Evolutionary conservation across 2,888 invertebrate genomes (phyloP), one percentile per base, ranked within the genome.

Genomic region (Tenthredo notha): DNA sequence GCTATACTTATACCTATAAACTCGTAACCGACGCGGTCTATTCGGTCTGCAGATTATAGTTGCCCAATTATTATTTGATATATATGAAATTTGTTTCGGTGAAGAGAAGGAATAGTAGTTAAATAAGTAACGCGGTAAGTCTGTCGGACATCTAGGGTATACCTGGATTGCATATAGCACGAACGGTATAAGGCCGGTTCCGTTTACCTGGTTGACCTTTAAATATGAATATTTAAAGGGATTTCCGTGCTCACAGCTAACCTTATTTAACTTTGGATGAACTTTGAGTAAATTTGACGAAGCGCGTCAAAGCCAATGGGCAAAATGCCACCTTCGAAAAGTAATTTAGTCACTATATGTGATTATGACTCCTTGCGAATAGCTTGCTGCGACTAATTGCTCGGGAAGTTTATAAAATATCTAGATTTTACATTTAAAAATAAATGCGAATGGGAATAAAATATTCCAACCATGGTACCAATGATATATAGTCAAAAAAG

Each of bases 181-280:
- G 37, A 37, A 7, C 6, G 54, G 10, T 43, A 18, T 43, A 18
- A 29, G 50, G 37, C 50, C 47, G 5, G 65, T 15, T 43, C 61
- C 61, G 80, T 61, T 80, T 83, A 67, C 47, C 83, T 65, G 70
- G 40, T 67, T 67, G 67, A 65, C 67, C 65, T 65, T 70, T 47
- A 37, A 83, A 61, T 47, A 83, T 65, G 83, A 83, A 83, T 83
- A 83, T 83, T 83, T 43, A 47, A 70, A 67, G 65, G 67, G 43
- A 47, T 80, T 58, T 18, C 12, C 43, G 50, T 40, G 37, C 83
- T 21, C 18, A 83, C 29, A 47, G 70, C 43, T 67, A 33, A n/a
- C 25, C 29, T 25, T 83, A 67, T 33, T 29, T 37, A 65, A 70
- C 65, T 80, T 65, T 65, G 80, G 21, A 37, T 80, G 37, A 80